Conservation (phyloP, 2,888 invertebrate genomes). For the Apantesis nais region DNA sequence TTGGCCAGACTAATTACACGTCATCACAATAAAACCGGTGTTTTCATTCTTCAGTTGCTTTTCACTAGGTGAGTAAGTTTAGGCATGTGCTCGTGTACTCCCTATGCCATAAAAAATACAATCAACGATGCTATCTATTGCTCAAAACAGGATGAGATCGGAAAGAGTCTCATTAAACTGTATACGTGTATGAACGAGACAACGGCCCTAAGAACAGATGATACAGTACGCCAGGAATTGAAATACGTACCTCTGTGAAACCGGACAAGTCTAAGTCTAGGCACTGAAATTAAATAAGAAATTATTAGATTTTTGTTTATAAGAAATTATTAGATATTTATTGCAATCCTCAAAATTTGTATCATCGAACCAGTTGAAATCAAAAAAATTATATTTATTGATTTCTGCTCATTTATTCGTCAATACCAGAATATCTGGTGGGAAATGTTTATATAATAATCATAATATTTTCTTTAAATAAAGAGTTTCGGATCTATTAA, state of each 20-base stretch:
- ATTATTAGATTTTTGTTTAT: background rate
- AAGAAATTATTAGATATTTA: too few species aligned
- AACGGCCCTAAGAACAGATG: background rate
- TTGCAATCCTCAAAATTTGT: background rate
- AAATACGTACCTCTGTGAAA: conserved; percentile 69
- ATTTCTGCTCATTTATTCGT: background rate
- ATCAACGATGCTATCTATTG: too few species aligned
- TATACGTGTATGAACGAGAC: background rate
- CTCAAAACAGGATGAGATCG: too few species aligned
- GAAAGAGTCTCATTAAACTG: background rate
- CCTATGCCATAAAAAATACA: too few species aligned
- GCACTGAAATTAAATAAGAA: conserved; percentile 61
- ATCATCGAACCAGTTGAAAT: background rate
- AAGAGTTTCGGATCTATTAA: too few species aligned
- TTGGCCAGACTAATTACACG: too few species aligned
- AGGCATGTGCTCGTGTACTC: too few species aligned
- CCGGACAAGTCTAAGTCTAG: conserved; percentile 75
- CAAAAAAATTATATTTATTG: background rate
- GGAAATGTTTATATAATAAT: background rate
- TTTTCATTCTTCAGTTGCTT: too few species aligned
- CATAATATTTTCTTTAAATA: too few species aligned
- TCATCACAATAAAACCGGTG: too few species aligned
- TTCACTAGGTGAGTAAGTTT: too few species aligned
- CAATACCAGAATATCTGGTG: background rate
- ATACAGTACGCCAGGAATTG: background rate